These are phyloP conservation scores for Nomada goodeniana DNA, from an alignment of 2,888 invertebrate species.

Conservation along the genomic window DNA sequence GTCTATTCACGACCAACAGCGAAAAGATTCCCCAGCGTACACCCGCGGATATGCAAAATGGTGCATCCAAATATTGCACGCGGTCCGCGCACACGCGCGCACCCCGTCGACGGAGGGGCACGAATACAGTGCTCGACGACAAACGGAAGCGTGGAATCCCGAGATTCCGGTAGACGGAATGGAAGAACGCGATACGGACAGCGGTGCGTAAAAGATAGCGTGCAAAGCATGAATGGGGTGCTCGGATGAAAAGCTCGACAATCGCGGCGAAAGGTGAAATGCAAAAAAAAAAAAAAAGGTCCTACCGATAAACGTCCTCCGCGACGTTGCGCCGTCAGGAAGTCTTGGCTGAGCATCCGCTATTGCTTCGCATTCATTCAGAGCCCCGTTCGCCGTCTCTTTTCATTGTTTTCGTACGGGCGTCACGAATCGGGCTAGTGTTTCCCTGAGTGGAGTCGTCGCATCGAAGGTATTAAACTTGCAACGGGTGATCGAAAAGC, in stretches of 20 bases:
- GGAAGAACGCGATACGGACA: conserved; percentile 57
- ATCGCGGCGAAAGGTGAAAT: conserved; percentile 62
- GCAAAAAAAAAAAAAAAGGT: conserved; percentile 42
- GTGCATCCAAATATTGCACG: conserved; percentile 5
- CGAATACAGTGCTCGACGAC: conserved; percentile 28
- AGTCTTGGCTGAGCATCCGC: conserved; percentile 17
- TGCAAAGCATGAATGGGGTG: conserved; percentile 25
- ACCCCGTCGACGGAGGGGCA: background rate
- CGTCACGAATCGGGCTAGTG: conserved; percentile 8
- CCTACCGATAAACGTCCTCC: conserved; percentile 48
- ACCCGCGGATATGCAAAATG: background rate
- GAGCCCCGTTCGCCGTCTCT: conserved; percentile 14
- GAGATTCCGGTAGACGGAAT: conserved; percentile 47
- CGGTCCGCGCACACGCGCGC: background rate
- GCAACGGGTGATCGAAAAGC: background rate
- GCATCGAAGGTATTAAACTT: background rate
- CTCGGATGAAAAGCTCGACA: conserved; percentile 60
- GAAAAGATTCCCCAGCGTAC: background rate
- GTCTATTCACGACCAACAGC: background rate
- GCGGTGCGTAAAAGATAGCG: conserved; percentile 42
- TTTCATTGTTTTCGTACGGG: conserved; percentile 8
- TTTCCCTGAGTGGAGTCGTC: conserved; percentile 8
- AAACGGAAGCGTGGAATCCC: conserved; percentile 36
- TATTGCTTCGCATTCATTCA: conserved; percentile 55
- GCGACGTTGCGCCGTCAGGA: conserved; percentile 26